phyloP scores from a whole-genome alignment of 1,140 invertebrate genomes.

The Choristoneura fumiferana region DNA sequence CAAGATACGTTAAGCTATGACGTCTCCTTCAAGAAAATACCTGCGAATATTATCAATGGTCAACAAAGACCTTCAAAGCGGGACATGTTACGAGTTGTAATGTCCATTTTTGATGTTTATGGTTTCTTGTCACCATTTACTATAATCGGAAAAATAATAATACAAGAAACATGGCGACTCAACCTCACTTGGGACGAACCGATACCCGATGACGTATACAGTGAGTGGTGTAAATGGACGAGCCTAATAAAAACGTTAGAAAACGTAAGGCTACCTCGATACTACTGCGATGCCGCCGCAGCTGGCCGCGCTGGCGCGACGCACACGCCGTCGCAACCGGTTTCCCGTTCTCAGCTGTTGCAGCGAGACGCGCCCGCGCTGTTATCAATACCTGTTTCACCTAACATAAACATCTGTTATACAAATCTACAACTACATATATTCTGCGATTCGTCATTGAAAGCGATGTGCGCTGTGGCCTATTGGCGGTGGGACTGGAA shows the following conservation, averaged over 20 bases:
- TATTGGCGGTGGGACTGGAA: constrained; percentile 31
- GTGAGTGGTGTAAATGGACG: neutral
- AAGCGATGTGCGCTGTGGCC: too few species aligned
- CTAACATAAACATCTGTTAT: constrained; percentile 8
- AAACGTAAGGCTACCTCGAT: neutral
- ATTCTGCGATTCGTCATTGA: constrained; percentile 27
- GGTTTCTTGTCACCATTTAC: neutral
- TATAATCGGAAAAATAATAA: neutral
- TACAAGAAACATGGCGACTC: neutral
- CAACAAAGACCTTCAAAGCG: neutral
- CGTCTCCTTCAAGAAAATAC: neutral
- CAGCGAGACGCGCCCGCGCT: too few species aligned
- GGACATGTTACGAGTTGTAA: neutral
- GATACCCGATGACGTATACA: neutral
- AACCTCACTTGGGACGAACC: neutral
- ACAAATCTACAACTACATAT: constrained; percentile 26
- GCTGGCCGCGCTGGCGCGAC: too few species aligned
- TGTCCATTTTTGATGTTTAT: neutral
- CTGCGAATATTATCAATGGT: neutral
- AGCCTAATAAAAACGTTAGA: neutral
- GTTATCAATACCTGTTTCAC: neutral
- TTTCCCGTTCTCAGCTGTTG: too few species aligned
- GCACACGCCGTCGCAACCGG: too few species aligned
- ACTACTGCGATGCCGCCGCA: too few species aligned
- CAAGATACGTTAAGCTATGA: neutral